A percentile compares a stretch with the other conserved stretches of the same genome.
Evolutionary conservation across 2,797 vertebrate genomes (phyloP).

Genomic region (Aphelocoma californica): DNA sequence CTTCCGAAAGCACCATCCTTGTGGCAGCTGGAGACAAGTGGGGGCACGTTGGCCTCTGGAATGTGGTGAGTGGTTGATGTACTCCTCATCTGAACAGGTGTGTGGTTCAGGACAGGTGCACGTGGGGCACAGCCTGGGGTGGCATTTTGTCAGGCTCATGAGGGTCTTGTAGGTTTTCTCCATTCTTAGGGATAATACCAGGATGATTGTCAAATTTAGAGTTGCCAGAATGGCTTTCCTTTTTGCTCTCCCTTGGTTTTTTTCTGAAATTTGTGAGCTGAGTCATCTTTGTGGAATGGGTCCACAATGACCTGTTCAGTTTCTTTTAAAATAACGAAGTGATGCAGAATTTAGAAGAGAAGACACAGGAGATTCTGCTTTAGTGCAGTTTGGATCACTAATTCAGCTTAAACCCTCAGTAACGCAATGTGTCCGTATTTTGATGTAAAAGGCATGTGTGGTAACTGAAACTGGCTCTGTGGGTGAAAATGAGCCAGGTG

Average conservation of each 20-base stretch:
- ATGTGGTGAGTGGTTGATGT: conserved; percentile 75
- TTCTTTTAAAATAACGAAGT: neutral
- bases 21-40: conserved; percentile 84
- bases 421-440: rapidly evolving
- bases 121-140: neutral
- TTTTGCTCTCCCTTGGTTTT: neutral
- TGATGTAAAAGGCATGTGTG: neutral
- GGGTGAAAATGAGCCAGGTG: neutral
- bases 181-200: rapidly evolving
- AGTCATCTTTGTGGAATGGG: neutral
- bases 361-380: neutral
- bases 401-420: neutral
- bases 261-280: neutral
- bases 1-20: conserved; percentile 77
- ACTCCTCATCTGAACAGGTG: neutral
- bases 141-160: rapidly evolving
- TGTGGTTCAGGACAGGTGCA: neutral
- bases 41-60: conserved; percentile 87
- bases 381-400: neutral
- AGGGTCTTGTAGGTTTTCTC: neutral
- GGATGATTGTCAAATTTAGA: neutral
- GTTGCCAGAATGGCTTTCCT: neutral
- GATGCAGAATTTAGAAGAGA: neutral
- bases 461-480: neutral
- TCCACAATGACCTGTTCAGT: neutral